Evolutionary conservation across 2,113 vertebrate species (phyloP), one percentile per base, ranked within the genome.

Genomic region (Capreolus pygargus): DNA sequence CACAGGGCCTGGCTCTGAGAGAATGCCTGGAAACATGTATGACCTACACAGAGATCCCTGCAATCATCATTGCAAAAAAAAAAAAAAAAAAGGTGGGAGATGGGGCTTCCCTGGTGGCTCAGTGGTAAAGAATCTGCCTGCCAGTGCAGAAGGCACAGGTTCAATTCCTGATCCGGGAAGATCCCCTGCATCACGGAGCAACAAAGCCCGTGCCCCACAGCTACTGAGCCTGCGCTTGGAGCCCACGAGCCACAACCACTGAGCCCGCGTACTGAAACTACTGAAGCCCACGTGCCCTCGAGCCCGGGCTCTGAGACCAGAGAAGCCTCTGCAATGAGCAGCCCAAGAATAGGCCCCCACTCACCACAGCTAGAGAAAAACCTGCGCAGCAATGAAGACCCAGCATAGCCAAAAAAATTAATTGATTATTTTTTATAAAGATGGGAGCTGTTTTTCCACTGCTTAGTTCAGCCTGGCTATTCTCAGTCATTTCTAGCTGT

Each of bases 121-220:
- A 67, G n/a, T 11, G 64, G 33, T 21, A 36, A 36, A 67, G 33
- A 70, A 36, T 36, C n/a, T 70, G 64, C 64, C n/a, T 70, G 19
- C 16, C 9, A 70, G 17, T 1, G 19, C n/a, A 12, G 4, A n/a
- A 70, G 64, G 21, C n/a, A 36, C n/a, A 21, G 19, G 64, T 36
- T 70, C n/a, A 70, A 3, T 23, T n/a, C 64, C 9, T 21, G n/a
- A 36, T 70, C 64, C 0, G 4, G 64, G 64, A 36, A 70, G 10
- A 23, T 11, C 9, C 19, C 9, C 0, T 21, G 19, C n/a, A 70
- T 70, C n/a, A 12, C 0, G 2, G n/a, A n/a, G 17, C n/a, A 36
- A 11, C 64, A 36, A 36, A 6, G 64, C n/a, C n/a, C 64, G 2
- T 2, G n/a, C 19, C 21, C 19, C n/a, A 36, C 64, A 36, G 5